Percentiles rank a stretch among this genome's conserved stretches.
phyloP scores from a whole-genome alignment of 92 coral and sea anemone genomes.

The Epizoanthus stellaris region DNA sequence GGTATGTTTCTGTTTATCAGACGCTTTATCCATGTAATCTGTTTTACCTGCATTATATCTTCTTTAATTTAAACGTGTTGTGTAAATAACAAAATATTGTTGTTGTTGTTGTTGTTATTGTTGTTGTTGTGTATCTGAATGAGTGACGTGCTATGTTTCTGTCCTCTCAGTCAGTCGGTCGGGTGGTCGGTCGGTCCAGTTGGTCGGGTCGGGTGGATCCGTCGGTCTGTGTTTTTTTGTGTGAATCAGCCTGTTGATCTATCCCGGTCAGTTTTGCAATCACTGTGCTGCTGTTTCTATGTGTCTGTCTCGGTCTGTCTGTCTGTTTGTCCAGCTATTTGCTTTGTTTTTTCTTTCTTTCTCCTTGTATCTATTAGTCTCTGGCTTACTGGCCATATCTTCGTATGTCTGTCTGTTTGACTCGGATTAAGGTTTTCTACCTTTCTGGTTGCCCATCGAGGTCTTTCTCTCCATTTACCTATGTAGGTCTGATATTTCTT shows the following conservation, averaged over 20 bases:
- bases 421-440: too few species aligned
- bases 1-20: constrained; percentile 45
- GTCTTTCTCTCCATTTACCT: too few species aligned
- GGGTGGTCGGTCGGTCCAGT: not conserved
- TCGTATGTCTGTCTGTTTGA: too few species aligned
- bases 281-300: too few species aligned
- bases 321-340: not conserved
- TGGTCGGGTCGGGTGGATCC: not conserved
- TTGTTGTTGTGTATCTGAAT: not conserved
- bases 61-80: not conserved
- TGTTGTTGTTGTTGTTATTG: not conserved
- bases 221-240: not conserved
- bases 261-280: too few species aligned
- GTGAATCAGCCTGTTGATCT: too few species aligned
- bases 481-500: too few species aligned
- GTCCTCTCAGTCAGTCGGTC: not conserved
- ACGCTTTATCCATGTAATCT: too few species aligned
- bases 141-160: not conserved
- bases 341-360: not conserved
- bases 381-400: too few species aligned
- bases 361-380: too few species aligned
- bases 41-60: not conserved
- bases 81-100: too few species aligned
- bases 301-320: not conserved
- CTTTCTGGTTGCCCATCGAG: too few species aligned